Base-by-base conservation (phyloP, 2,888 invertebrate genomes). In the Microplitis deprimator region DNA sequence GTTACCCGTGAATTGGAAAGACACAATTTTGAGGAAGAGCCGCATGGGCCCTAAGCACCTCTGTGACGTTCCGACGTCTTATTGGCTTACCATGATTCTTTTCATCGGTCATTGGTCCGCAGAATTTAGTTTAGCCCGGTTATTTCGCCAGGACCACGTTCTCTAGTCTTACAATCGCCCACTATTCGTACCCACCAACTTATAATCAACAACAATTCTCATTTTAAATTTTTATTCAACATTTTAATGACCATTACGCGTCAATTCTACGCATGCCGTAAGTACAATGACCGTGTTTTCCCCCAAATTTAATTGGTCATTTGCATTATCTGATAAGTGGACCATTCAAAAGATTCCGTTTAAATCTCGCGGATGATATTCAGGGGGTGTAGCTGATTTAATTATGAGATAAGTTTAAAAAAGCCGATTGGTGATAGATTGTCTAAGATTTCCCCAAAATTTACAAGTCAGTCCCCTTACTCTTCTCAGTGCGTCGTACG, bases 21-120 rank as follows among this genome's bases (percentile, higher is more conserved):
- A 89, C 89, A 89, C 83, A 89, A 89, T 89, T 89, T 89, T 88
- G 89, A 89, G 89, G 87, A 89, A 89, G 89, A 89, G 88, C 88
- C 89, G 89, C 87, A 85, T 86, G 87, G 88, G 85, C 88, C 88
- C 87, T 86, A 87, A 88, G 87, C 88, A 85, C 85, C 84, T 85
- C 85, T 84, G 84, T 86, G 84, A 84, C 85, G 86, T 86, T 81
- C 83, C 81, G 83, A 82, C 85, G 85, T 80, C 84, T 85, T 83
- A 88, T 88, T 88, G 88, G 88, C 84, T 87, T 86, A 84, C 81
- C 81, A 79, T 78, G 83, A 83, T 87, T 87, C 86, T 88, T 89
- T 89, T 84, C 87, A 84, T 84, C 84, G 84, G 84, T 84, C 83
- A 86, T 86, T 84, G 84, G 85, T 84, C 85, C 84, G 85, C 84